Percentiles rank a stretch among this genome's conserved stretches.
Conservation (phyloP, 2,113 vertebrate genomes). For the Brachypteracias leptosomus region DNA sequence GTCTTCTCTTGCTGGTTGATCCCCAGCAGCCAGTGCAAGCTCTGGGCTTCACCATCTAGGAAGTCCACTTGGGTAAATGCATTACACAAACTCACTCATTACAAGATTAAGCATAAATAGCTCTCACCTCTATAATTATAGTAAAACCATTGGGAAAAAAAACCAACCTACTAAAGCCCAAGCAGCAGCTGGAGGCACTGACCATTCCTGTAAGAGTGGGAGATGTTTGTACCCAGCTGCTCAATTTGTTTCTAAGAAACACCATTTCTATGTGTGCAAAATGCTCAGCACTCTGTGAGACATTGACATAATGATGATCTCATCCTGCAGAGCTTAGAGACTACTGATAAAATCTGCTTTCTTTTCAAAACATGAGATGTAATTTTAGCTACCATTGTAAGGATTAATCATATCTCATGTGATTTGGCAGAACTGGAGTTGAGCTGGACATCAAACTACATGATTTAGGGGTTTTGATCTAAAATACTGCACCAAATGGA, state of each 20-base stretch:
- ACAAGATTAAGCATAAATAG: neutral
- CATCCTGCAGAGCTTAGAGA: neutral
- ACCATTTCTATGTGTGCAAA: neutral
- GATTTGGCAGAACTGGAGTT: neutral
- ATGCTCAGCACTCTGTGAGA: neutral
- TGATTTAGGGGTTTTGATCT: neutral
- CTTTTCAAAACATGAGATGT: neutral
- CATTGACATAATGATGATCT: neutral
- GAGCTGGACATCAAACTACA: neutral
- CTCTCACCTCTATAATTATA: neutral
- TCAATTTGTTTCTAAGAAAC: neutral
- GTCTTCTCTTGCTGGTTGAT: neutral
- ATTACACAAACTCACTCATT: conserved; percentile 15
- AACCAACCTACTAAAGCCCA: neutral
- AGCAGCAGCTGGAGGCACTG: neutral
- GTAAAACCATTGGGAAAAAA: neutral
- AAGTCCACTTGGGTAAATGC: neutral
- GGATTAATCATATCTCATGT: neutral
- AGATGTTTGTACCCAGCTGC: neutral
- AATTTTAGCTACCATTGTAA: neutral
- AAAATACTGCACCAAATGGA: neutral
- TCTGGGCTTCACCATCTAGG: neutral
- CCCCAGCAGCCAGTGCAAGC: neutral
- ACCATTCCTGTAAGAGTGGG: neutral
- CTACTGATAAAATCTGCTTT: conserved; percentile 3